Percentiles rank a stretch among this genome's conserved stretches.
Evolutionary conservation across 2,113 vertebrate species (phyloP).

Genomic region (Rynchops niger): DNA sequence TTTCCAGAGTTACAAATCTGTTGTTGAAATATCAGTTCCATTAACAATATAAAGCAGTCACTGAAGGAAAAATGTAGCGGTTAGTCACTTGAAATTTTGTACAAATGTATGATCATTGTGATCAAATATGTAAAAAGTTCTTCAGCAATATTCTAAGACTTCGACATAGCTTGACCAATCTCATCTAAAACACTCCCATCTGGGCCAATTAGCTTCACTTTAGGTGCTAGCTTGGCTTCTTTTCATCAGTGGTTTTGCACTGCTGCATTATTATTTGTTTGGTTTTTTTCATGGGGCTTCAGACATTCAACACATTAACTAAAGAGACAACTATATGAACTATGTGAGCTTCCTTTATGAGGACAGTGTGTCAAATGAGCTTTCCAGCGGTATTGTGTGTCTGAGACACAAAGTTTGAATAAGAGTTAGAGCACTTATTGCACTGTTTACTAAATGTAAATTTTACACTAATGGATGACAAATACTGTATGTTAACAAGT

Average conservation of each 20-base stretch:
- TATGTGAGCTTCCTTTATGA: not conserved
- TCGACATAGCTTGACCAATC: constrained; percentile 6
- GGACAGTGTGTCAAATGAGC: not conserved
- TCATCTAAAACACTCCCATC: not conserved
- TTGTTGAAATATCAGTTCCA: not conserved
- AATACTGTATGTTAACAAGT: not conserved
- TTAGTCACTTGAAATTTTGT: not conserved
- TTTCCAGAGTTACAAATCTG: not conserved
- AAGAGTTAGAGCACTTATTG: not conserved
- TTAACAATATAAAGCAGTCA: not conserved
- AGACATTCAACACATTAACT: not conserved
- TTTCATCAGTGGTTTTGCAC: not conserved
- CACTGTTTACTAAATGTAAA: not conserved
- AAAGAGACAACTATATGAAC: not conserved
- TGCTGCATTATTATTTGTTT: not conserved
- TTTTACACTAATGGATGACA: not conserved
- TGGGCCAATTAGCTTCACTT: constrained; percentile 1
- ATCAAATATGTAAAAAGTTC: constrained; percentile 11
- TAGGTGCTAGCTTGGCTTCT: not conserved
- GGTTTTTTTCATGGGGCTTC: not conserved
- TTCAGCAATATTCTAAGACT: constrained; percentile 5
- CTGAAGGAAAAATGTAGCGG: not conserved
- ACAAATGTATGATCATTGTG: not conserved
- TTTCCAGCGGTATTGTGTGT: not conserved
- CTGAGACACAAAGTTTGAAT: not conserved